Evolutionary conservation across 1,140 invertebrate genomes (phyloP).

Genomic region (Cydia amplana): DNA sequence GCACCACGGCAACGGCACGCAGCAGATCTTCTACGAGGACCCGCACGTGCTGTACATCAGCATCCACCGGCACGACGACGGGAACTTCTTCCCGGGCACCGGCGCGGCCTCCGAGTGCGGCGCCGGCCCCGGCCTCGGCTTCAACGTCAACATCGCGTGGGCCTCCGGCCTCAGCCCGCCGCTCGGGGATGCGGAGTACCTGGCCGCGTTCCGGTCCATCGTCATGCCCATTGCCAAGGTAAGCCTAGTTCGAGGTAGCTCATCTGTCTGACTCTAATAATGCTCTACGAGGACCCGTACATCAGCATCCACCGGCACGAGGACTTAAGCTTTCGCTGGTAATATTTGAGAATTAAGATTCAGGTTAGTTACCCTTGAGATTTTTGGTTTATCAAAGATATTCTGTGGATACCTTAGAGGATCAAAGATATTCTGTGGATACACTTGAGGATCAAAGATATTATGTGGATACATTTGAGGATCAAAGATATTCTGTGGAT

Average conservation of each 20-base stretch:
- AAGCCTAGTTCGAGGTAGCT: slow-evolving; percentile 28
- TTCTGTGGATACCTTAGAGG: no score
- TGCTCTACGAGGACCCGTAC: no score
- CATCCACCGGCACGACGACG: slow-evolving; percentile 99
- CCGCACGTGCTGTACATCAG: slow-evolving; percentile 97
- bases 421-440: no score
- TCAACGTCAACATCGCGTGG: slow-evolving; percentile 98
- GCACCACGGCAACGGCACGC: slow-evolving; percentile 99
- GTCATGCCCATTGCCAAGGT: slow-evolving; percentile 95
- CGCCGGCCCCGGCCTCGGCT: slow-evolving; percentile 93
- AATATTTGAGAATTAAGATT: no score
- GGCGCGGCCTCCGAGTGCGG: slow-evolving; percentile 96
- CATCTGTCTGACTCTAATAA: no score
- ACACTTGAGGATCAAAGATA: no score
- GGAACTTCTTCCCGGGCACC: slow-evolving; percentile 99
- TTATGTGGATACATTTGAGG: no score
- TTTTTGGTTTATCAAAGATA: no score
- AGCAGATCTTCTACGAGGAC: slow-evolving; percentile 99
- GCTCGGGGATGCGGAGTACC: slow-evolving; percentile 98
- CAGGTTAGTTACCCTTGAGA: no score
- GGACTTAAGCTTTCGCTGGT: no score
- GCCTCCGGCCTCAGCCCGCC: slow-evolving; percentile 94
- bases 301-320: no score
- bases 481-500: no score
- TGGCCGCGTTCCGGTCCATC: slow-evolving; percentile 96